Percentiles rank a stretch among this genome's conserved stretches.
Conservation (phyloP, 2,888 invertebrate species). For the Drosophila siamana region DNA sequence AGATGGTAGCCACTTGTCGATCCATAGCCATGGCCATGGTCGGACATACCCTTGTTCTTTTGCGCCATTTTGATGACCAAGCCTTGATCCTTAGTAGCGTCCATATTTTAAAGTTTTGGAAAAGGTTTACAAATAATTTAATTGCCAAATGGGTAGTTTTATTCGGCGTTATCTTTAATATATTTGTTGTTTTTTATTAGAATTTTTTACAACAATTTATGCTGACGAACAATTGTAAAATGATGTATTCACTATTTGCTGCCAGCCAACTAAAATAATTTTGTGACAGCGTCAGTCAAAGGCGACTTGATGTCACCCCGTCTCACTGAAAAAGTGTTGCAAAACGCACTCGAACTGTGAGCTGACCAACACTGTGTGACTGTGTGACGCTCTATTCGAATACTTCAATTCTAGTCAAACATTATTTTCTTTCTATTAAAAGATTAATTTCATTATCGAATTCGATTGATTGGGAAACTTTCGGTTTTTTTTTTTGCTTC, state of each 20-base stretch:
- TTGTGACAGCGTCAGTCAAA: constrained; percentile 35
- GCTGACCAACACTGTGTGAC: constrained; percentile 13
- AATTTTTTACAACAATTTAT: constrained; percentile 78
- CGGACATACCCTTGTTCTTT: constrained; percentile 66
- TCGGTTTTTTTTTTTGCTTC: constrained; percentile 28
- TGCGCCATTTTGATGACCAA: constrained; percentile 74
- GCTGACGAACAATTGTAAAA: constrained; percentile 71
- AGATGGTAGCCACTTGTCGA: neutral
- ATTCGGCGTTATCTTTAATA: constrained; percentile 49
- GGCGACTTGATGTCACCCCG: constrained; percentile 23
- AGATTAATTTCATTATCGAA: constrained; percentile 29
- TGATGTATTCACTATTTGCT: constrained; percentile 34
- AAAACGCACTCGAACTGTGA: neutral
- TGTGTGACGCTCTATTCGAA: neutral
- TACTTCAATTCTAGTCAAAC: neutral
- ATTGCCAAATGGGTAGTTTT: constrained; percentile 51
- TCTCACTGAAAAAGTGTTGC: constrained; percentile 30
- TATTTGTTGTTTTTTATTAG: constrained; percentile 61
- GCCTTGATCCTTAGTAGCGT: constrained; percentile 50
- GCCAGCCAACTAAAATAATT: constrained; percentile 2
- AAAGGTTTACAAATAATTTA: constrained; percentile 65
- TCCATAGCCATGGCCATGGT: too few relatives aligned
- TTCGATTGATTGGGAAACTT: constrained; percentile 77
- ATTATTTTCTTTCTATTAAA: constrained; percentile 3
- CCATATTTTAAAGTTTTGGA: constrained; percentile 49